Evolutionary conservation across 2,888 invertebrate genomes (phyloP).

Genomic region (Conchocele bisecta): DNA sequence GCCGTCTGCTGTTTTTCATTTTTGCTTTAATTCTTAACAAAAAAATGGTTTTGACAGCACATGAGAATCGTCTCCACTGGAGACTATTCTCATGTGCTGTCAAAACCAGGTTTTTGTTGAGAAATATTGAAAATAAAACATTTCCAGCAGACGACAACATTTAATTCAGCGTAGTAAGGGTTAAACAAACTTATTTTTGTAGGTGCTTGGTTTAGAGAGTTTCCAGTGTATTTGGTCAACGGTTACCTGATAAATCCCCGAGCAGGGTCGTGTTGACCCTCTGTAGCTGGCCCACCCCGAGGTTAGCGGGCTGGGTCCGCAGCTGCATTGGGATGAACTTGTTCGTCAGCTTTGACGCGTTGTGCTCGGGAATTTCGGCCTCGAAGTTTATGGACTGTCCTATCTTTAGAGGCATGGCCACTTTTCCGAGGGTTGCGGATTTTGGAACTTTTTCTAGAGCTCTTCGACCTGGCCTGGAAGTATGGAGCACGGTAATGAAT

Average conservation of each 20-base stretch:
- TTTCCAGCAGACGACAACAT: too few species aligned
- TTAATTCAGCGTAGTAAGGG: too few species aligned
- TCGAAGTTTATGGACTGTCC: conserved; percentile 55
- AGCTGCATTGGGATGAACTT: conserved; percentile 81
- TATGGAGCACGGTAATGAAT: too few species aligned
- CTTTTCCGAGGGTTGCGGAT: conserved; percentile 21
- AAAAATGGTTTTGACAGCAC: too few species aligned
- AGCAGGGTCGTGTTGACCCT: conserved; percentile 70
- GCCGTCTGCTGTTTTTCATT: too few species aligned
- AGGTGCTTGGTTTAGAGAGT: too few species aligned
- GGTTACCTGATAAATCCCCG: conserved; percentile 40
- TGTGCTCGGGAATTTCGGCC: conserved; percentile 59
- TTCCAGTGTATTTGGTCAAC: neutral
- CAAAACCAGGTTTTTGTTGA: too few species aligned
- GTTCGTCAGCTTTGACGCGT: conserved; percentile 63
- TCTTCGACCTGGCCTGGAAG: conserved; percentile 45
- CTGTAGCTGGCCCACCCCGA: conserved; percentile 70
- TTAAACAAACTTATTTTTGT: too few species aligned
- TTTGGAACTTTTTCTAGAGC: conserved; percentile 54
- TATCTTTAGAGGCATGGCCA: conserved; percentile 38
- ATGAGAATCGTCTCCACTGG: too few species aligned
- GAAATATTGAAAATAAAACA: too few species aligned
- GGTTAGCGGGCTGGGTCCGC: conserved; percentile 79
- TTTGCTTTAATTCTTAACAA: too few species aligned
- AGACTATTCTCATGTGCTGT: too few species aligned